Evolutionary conservation across 2,797 vertebrate genomes (phyloP).

Genomic region (Typhlichthys subterraneus): DNA sequence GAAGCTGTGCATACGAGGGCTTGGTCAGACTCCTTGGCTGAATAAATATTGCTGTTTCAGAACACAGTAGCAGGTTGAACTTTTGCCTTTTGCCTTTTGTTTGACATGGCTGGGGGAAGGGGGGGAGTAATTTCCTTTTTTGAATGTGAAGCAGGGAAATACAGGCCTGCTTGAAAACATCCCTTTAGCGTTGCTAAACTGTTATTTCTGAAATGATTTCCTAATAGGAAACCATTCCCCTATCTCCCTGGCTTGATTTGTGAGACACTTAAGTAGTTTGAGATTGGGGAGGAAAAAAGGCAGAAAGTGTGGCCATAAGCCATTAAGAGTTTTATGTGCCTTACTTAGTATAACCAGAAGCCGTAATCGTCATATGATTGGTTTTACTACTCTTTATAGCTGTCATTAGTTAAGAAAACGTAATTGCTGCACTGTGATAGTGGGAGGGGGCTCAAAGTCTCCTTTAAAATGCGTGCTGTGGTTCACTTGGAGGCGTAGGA

Average conservation of each 20-base stretch:
- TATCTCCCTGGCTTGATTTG: conserved; percentile 61
- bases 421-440: conserved; percentile 38
- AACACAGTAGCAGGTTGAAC: conserved; percentile 54
- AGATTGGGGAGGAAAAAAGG: conserved; percentile 22
- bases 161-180: conserved; percentile 19
- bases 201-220: conserved; percentile 54
- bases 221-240: conserved; percentile 58
- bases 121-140: conserved; percentile 33
- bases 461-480: conserved; percentile 44
- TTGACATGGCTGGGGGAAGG: conserved; percentile 30
- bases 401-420: conserved; percentile 58
- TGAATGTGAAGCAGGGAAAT: conserved; percentile 16
- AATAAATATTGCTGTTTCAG: conserved; percentile 62
- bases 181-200: conserved; percentile 24
- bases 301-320: conserved; percentile 48
- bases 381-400: conserved; percentile 66
- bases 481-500: conserved; percentile 31
- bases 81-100: conserved; percentile 58
- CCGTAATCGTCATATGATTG: conserved; percentile 75
- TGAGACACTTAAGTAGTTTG: conserved; percentile 53
- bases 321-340: conserved; percentile 66
- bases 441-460: conserved; percentile 33
- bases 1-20: conserved; percentile 44
- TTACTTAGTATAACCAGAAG: conserved; percentile 58
- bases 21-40: conserved; percentile 42